A percentile compares a stretch with the other conserved stretches of the same genome.
Conservation (phyloP, 2,797 vertebrate species). For the Heliangelus exortis region DNA sequence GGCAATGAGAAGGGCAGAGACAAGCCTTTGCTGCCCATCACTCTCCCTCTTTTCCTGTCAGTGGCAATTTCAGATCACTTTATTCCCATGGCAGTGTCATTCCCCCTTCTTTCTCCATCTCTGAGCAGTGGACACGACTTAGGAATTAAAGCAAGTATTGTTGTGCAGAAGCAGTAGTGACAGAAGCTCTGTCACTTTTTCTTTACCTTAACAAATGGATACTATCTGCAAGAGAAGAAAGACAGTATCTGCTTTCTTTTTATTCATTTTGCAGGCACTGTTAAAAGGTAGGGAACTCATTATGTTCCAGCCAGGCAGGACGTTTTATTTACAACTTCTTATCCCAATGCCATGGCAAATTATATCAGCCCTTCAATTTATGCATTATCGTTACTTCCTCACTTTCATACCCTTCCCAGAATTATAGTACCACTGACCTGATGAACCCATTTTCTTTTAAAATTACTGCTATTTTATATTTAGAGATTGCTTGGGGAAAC, state of each 20-base stretch:
- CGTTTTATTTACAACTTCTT: constrained; percentile 62
- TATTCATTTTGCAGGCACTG: constrained; percentile 41
- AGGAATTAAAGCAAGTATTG: constrained; percentile 44
- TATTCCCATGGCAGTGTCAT: constrained; percentile 53
- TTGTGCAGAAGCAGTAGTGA: constrained; percentile 57
- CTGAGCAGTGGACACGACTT: constrained; percentile 37
- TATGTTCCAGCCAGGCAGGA: constrained; percentile 38
- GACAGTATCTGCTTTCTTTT: constrained; percentile 29
- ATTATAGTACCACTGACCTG: constrained; percentile 39
- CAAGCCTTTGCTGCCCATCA: constrained; percentile 53
- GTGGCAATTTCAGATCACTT: constrained; percentile 69
- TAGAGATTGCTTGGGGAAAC: constrained; percentile 44
- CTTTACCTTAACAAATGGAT: constrained; percentile 57
- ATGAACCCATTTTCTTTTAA: constrained; percentile 59
- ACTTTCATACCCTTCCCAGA: constrained; percentile 47
- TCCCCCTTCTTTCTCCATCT: constrained; percentile 24
- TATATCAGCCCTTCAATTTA: background rate
- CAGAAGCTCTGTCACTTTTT: constrained; percentile 26
- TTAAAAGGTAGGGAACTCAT: constrained; percentile 47
- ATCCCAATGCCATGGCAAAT: constrained; percentile 21
- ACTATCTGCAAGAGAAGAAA: constrained; percentile 20
- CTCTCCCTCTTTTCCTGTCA: constrained; percentile 60
- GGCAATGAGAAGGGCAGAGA: constrained; percentile 49
- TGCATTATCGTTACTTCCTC: constrained; percentile 50
- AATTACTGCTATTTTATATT: constrained; percentile 31